Percentiles rank a stretch among this genome's conserved stretches.
phyloP scores from a whole-genome alignment of 1,140 invertebrate genomes.

The Hylaeus anthracinus region DNA sequence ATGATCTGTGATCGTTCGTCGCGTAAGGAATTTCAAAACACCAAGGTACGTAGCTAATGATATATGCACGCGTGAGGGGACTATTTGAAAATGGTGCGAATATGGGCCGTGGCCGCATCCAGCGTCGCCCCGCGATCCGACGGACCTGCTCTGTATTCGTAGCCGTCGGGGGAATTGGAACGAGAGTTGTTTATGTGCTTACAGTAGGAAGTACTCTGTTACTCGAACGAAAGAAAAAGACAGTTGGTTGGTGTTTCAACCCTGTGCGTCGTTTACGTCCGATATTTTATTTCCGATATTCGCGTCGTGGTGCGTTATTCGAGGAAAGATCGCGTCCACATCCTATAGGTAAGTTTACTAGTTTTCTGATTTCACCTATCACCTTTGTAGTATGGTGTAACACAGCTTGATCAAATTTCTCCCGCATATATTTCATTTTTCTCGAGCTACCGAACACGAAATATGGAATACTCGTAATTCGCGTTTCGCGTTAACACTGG shows the following conservation, averaged over 20 bases:
- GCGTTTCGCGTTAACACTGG: background rate
- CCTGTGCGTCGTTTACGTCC: constrained; percentile 10
- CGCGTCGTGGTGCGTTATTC: constrained; percentile 12
- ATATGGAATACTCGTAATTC: background rate
- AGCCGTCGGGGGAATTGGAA: constrained; percentile 57
- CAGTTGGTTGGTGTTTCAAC: constrained; percentile 12
- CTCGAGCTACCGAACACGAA: background rate
- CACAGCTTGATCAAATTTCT: background rate
- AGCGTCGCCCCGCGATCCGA: constrained; percentile 63
- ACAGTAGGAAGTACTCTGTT: constrained; percentile 35
- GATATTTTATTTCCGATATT: constrained; percentile 13
- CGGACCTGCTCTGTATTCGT: constrained; percentile 58
- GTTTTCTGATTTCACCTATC: constrained; percentile 32
- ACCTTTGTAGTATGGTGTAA: background rate
- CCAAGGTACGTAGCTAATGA: constrained; percentile 31
- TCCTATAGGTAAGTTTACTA: constrained; percentile 44
- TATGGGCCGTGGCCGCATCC: constrained; percentile 60
- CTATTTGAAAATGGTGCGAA: constrained; percentile 62
- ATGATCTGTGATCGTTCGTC: constrained; percentile 4
- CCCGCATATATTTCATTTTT: background rate
- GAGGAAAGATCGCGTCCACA: constrained; percentile 29
- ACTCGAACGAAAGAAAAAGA: constrained; percentile 8
- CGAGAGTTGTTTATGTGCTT: constrained; percentile 64
- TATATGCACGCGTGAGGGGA: constrained; percentile 29
- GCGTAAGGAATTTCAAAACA: background rate